A percentile compares a stretch with the other conserved stretches of the same genome.
phyloP scores from a whole-genome alignment of 1,140 invertebrate species.

The Brachionus plicatilis region DNA sequence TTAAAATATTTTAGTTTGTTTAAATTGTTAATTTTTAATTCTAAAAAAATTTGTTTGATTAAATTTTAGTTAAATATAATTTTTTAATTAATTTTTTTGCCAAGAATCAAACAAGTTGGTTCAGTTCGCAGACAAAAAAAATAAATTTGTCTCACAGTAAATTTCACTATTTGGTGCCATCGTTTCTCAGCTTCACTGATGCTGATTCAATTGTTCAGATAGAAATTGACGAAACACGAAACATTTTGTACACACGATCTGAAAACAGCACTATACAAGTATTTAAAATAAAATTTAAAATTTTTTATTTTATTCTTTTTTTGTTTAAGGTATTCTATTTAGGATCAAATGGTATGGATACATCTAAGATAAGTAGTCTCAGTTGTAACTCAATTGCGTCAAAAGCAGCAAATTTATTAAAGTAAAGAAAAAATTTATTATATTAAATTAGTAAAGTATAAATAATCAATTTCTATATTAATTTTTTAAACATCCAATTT shows the following conservation, averaged over 20 bases:
- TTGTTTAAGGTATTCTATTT: constrained; percentile 80
- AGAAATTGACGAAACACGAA: constrained; percentile 76
- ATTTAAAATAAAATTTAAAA: constrained; percentile 29
- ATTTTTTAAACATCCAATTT: too few species aligned
- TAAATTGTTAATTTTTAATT: not conserved
- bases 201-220: constrained; percentile 81
- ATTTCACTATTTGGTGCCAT: constrained; percentile 79
- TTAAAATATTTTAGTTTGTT: constrained; percentile 56
- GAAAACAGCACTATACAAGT: constrained; percentile 60
- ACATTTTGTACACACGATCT: constrained; percentile 82
- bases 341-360: constrained; percentile 68
- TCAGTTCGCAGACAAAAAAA: constrained; percentile 86
- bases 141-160: constrained; percentile 84
- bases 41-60: not conserved
- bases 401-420: constrained; percentile 70
- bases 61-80: too few species aligned
- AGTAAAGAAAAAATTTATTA: constrained; percentile 56
- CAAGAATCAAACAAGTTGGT: constrained; percentile 70
- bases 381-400: constrained; percentile 71
- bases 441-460: too few species aligned
- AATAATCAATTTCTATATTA: too few species aligned
- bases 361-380: constrained; percentile 68
- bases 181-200: constrained; percentile 75
- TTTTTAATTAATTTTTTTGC: constrained; percentile 46
- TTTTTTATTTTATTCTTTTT: constrained; percentile 43